Evolutionary conservation across 2,888 invertebrate genomes (phyloP), one percentile per base, ranked within the genome.

Genomic region (Busseola fusca): DNA sequence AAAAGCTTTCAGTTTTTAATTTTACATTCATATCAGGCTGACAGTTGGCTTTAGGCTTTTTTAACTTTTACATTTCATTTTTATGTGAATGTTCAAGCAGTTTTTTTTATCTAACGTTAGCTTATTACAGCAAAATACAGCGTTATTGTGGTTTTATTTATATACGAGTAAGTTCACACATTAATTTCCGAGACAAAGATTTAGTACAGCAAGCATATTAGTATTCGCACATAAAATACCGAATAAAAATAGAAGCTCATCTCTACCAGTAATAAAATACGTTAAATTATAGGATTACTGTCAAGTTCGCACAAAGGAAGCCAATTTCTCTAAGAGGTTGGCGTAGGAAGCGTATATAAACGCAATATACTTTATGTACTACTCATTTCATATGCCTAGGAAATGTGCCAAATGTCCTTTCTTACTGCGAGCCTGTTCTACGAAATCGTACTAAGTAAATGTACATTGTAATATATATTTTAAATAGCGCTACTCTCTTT

Each of bases 241-340:
- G 34, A 66, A 79, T 77, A 72, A 57, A 78, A 66, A 64, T 71
- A 75, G 30, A 58, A 75, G 64, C 74, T 78, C 69, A 82, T 80
- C 66, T 75, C 52, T 70, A 60, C 60, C 64, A 81, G 76, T 68
- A 79, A 81, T 80, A 83, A 84, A 84, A 75, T 76, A 76, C 75
- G 67, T 80, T 78, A 81, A 83, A 84, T 85, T 84, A 75, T 60
- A 72, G 69, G 71, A 80, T 84, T 76, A 83, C 74, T 40, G 73
- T 69, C 80, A 73, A 78, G 72, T 76, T 68, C 75, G 62, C 68
- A 85, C 85, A 85, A 85, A 82, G 76, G 67, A 66, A 85, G 81
- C 86, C 84, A 88, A 88, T 88, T 87, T 86, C 78, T 83, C 76
- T 87, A 86, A 88, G 87, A 87, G 87, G 81, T 86, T 87, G 83